phyloP scores from a whole-genome alignment of 2,113 vertebrate species.

The Varanus komodoensis region DNA sequence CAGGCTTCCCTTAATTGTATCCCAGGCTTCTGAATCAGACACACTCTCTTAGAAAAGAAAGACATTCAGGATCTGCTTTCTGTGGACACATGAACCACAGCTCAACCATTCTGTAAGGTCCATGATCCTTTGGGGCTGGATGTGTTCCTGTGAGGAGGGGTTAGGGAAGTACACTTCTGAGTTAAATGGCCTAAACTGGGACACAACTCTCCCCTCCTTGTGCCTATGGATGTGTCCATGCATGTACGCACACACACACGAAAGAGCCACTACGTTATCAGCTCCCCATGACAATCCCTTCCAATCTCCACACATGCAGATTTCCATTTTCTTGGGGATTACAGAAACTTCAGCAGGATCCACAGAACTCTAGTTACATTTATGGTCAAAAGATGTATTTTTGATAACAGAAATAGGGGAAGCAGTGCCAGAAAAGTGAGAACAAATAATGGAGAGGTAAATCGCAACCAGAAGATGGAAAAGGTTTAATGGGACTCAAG shows the following conservation, averaged over 20 bases:
- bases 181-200: neutral
- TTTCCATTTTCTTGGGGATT: neutral
- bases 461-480: too few relatives aligned
- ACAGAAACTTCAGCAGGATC: neutral
- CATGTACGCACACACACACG: too few relatives aligned
- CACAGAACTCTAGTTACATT: neutral
- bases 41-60: neutral
- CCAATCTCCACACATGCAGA: neutral
- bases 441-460: neutral
- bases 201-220: too few relatives aligned
- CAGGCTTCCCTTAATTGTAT: neutral
- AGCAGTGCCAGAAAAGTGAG: neutral
- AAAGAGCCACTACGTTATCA: neutral
- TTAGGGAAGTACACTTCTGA: too few relatives aligned
- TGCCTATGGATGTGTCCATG: too few relatives aligned
- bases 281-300: neutral
- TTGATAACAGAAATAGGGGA: neutral
- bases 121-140: too few relatives aligned
- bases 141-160: neutral
- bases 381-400: too few relatives aligned
- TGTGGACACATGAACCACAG: too few relatives aligned
- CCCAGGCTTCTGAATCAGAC: neutral
- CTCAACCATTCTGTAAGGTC: too few relatives aligned
- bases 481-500: too few relatives aligned
- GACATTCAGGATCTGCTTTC: neutral